Conservation (phyloP, 2,888 invertebrate species). For the Parnassius smintheus region DNA sequence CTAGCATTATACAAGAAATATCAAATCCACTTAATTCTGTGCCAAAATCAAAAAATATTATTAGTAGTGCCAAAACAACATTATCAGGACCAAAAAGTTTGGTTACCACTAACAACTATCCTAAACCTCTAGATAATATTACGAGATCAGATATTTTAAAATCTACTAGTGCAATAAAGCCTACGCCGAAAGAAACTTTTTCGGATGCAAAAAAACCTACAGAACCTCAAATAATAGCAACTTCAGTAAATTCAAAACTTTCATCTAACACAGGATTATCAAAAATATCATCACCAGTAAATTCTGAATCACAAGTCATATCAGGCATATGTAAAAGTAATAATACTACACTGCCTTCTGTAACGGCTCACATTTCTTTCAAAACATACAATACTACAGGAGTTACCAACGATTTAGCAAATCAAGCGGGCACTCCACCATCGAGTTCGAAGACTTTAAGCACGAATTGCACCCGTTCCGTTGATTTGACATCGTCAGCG, state of each 20-base stretch:
- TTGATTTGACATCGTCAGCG: conserved; percentile 11
- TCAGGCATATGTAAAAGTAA: conserved; percentile 1
- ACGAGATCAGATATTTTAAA: conserved; percentile 17
- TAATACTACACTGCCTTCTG: conserved; percentile 1
- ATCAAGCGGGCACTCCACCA: background rate
- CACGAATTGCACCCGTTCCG: conserved; percentile 3
- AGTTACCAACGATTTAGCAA: conserved; percentile 7
- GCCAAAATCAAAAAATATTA: conserved; percentile 12
- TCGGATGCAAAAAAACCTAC: conserved; percentile 25
- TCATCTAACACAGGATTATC: conserved; percentile 4
- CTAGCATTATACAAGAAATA: background rate
- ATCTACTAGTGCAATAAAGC: conserved; percentile 1
- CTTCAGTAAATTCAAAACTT: conserved; percentile 14
- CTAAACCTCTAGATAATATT: conserved; percentile 23
- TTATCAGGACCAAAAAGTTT: background rate
- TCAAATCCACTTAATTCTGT: conserved; percentile 1
- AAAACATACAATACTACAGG: background rate
- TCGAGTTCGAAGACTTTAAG: conserved; percentile 1
- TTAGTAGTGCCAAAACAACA: conserved; percentile 24
- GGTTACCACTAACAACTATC: conserved; percentile 10
- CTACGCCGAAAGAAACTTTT: conserved; percentile 29
- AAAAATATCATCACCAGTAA: conserved; percentile 11
- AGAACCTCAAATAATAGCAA: conserved; percentile 18
- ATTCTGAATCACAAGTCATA: background rate
- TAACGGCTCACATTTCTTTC: background rate